These are phyloP conservation scores for Malurus alboscapulatus DNA, from an alignment of 2,113 vertebrate species.

Conservation along the genomic window DNA sequence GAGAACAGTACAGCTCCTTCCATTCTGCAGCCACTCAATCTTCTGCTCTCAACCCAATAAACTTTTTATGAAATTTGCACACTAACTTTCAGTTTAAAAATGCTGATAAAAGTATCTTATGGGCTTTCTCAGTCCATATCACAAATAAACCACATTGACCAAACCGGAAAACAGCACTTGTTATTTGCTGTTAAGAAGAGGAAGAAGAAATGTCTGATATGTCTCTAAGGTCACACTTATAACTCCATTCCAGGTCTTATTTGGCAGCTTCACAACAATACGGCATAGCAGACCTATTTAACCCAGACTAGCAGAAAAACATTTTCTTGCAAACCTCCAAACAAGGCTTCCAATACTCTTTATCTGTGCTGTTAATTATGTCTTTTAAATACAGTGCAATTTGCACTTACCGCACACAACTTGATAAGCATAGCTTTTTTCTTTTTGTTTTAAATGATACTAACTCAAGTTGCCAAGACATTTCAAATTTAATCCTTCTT, in stretches of 20 bases:
- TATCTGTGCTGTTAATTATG: neutral
- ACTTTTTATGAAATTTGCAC: neutral
- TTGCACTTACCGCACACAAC: neutral
- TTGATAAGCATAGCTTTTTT: neutral
- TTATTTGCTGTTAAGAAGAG: neutral
- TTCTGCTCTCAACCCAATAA: neutral
- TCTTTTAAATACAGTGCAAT: neutral
- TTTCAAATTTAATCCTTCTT: neutral
- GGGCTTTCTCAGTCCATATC: neutral
- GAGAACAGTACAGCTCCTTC: neutral
- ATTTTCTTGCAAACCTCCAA: neutral
- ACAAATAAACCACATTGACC: rapidly evolving
- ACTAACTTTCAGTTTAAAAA: neutral
- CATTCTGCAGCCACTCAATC: neutral
- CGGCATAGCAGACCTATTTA: neutral
- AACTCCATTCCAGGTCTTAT: neutral
- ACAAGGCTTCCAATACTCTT: neutral
- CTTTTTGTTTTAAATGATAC: neutral
- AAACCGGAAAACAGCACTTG: neutral
- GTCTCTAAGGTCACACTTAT: neutral
- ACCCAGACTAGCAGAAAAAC: neutral
- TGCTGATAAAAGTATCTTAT: neutral
- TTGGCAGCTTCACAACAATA: neutral
- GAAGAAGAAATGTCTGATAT: neutral
- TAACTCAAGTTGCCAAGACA: neutral